Evolutionary conservation across 2,888 invertebrate genomes (phyloP).

Genomic region (Drosophila seclusa): DNA sequence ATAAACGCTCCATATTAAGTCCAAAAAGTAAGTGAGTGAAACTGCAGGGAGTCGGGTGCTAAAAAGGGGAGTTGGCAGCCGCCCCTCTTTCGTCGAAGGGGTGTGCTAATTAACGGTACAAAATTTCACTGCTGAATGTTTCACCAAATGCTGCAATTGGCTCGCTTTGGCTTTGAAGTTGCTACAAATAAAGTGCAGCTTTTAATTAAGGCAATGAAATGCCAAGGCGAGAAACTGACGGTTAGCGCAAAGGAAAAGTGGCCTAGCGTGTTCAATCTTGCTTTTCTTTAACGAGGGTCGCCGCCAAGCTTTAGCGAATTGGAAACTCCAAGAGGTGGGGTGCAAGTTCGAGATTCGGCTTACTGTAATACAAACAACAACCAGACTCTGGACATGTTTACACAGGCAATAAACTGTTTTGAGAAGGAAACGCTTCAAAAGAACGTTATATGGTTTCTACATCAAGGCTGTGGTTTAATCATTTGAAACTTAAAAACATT

Average conservation of each 20-base stretch:
- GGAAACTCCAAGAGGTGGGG: not conserved
- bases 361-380: not conserved
- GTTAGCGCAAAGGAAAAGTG: slow-evolving; percentile 68
- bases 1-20: slow-evolving; percentile 61
- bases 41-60: not conserved
- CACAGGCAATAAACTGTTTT: not conserved
- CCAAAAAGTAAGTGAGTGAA: slow-evolving; percentile 29
- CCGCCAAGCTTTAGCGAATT: not conserved
- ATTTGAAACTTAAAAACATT: not conserved
- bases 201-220: slow-evolving; percentile 78
- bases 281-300: slow-evolving; percentile 63
- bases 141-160: slow-evolving; percentile 58
- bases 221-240: slow-evolving; percentile 69
- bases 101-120: slow-evolving; percentile 54
- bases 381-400: not conserved
- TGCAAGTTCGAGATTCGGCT: not conserved
- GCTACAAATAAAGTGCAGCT: slow-evolving; percentile 71
- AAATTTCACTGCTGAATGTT: slow-evolving; percentile 68
- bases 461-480: not conserved
- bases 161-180: slow-evolving; percentile 47
- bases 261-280: slow-evolving; percentile 65
- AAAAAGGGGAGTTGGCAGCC: not conserved
- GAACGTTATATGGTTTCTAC: not conserved
- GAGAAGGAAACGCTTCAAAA: not conserved
- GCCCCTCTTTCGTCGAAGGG: slow-evolving; percentile 15